Base-by-base conservation (phyloP, 2,888 invertebrate genomes). In the Drosophila peninsularis region DNA sequence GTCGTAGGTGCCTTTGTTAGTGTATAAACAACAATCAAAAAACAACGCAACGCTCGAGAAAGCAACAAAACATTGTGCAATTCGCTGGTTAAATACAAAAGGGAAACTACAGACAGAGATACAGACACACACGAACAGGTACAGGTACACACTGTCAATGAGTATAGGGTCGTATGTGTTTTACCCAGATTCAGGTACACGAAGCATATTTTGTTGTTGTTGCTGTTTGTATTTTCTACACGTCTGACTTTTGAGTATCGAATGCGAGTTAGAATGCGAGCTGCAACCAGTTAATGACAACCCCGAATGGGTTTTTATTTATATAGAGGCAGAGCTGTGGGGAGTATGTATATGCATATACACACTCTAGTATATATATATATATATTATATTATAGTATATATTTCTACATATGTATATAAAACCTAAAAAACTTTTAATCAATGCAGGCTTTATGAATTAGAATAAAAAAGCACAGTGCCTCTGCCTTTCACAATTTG, bases 31-130 rank as follows among this genome's bases (percentile, higher is more conserved):
- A 54, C 30, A 52, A 37, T 24, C 11, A 24, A 55, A 62, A 52
- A 52, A 19, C 24, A 49, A 45, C 63, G 86, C 56, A 77, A 83
- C 87, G 87, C 71, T 81, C 50, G 84, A 84, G 62, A 81, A 73
- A 73, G 66, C 70, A 72, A 63, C 52, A 62, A 61, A 66, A 62
- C 67, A 71, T 75, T 78, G 79, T 67, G 83, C 81, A 77, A 77
- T 75, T 67, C 57, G 65, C 45, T 75, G 62, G 62, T 57, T 61
- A 76, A 64, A 68, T 72, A 69, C 71, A 78, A 69, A 78, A 70
- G 72, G 72, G 62, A 72, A 77, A 70, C 68, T 50, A 62, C 60
- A 72, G 37, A 44, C 47, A 58, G 44, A 39, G 34, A 11, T 19
- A 21, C 19, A 55, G n/a, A 37, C 1, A n/a, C 21, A 21, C 39